Conservation (phyloP, 2,888 invertebrate genomes). For the Lycia hirtaria region DNA sequence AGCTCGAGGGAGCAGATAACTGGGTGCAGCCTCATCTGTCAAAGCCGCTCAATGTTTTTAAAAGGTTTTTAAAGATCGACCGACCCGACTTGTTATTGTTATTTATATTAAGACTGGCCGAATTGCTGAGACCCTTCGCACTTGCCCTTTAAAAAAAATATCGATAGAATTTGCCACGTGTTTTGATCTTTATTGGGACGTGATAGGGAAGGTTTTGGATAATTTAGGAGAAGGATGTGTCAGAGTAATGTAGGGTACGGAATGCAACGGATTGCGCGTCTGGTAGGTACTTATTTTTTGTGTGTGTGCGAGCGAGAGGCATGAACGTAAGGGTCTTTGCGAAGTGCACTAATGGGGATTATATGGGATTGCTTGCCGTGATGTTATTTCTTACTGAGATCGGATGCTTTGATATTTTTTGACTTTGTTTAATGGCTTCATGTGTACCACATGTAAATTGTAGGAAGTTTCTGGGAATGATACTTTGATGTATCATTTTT, state of each 20-base stretch:
- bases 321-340: slow-evolving; percentile 66
- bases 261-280: slow-evolving; percentile 79
- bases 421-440: slow-evolving; percentile 44
- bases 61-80: slow-evolving; percentile 69
- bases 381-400: slow-evolving; percentile 58
- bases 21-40: slow-evolving; percentile 70
- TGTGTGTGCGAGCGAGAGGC: slow-evolving; percentile 71
- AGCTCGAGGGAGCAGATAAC: slow-evolving; percentile 54
- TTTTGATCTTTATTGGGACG: slow-evolving; percentile 53
- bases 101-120: slow-evolving; percentile 79
- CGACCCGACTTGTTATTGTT: slow-evolving; percentile 77
- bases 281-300: slow-evolving; percentile 82
- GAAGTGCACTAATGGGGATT: slow-evolving; percentile 80
- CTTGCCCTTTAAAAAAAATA: slow-evolving; percentile 50
- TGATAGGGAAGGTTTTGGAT: slow-evolving; percentile 49
- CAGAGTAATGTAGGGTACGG: slow-evolving; percentile 69
- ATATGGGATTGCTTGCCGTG: slow-evolving; percentile 69
- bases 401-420: slow-evolving; percentile 52
- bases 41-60: slow-evolving; percentile 76
- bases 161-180: slow-evolving; percentile 26
- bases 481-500: background rate
- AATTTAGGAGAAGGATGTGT: slow-evolving; percentile 36
- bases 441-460: slow-evolving; percentile 15
- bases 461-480: slow-evolving; percentile 7
- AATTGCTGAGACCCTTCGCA: slow-evolving; percentile 55